Evolutionary conservation across 2,797 vertebrate species (phyloP).

Genomic region (Crocidura indochinensis): DNA sequence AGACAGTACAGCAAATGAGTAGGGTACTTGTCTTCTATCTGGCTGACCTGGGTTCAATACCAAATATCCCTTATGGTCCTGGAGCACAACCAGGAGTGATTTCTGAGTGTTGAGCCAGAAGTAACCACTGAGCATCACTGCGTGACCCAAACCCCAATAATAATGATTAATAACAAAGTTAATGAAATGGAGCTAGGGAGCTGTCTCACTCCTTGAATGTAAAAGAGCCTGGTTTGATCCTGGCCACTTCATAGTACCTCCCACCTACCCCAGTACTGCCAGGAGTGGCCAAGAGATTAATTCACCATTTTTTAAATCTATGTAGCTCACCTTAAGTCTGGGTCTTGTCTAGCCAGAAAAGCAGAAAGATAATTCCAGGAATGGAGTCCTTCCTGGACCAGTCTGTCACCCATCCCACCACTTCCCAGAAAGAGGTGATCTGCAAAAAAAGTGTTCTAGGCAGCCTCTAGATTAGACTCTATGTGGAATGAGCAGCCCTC

Average conservation of each 20-base stretch:
- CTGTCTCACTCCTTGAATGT: not conserved
- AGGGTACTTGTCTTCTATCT: no score
- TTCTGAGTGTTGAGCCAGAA: no score
- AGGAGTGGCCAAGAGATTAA: no score
- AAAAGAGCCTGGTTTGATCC: not conserved
- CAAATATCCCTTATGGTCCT: no score
- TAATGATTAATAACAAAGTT: no score
- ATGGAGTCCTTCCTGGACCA: not conserved
- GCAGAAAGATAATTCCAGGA: not conserved
- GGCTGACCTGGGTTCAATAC: no score
- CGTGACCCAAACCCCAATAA: no score
- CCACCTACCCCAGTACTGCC: no score
- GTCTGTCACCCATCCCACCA: not conserved
- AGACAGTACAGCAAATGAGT: no score
- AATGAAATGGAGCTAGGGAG: not conserved
- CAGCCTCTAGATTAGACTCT: not conserved
- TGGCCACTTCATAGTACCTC: no score
- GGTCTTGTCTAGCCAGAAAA: not conserved
- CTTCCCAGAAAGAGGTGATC: not conserved
- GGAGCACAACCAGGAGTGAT: no score
- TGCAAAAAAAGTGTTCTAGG: not conserved
- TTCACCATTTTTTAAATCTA: not conserved
- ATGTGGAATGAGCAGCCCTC: not conserved
- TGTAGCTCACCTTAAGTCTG: fast-evolving
- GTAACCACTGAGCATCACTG: no score